Evolutionary conservation across 2,888 invertebrate genomes (phyloP), one percentile per base, ranked within the genome.

Genomic region (Dryococelus australis): DNA sequence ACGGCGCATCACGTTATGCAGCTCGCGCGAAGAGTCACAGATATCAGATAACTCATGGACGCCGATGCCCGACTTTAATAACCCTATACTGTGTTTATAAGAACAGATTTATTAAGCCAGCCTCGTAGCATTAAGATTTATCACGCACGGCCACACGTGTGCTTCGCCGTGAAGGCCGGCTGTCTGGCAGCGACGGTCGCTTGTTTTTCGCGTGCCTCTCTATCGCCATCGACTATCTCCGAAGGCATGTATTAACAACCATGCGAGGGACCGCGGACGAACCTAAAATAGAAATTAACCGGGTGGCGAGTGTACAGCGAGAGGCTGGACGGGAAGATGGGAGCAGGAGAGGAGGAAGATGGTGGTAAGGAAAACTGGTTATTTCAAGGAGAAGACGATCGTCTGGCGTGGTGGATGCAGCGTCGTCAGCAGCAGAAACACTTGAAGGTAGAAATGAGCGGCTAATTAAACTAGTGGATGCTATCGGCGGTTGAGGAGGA

Each of bases 221-320:
- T 65, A 65, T 65, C 65, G n/a, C 65, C n/a, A n/a, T n/a, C 65
- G 65, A 65, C 65, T 20, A 65, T 65, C 65, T 65, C 65, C 65
- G 65, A 65, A 65, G 65, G 65, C 65, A 65, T n/a, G 65, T 65
- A 65, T 65, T 65, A 65, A 65, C 65, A 65, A 65, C 65, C 65
- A n/a, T 65, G 13, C 65, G 65, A 65, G 65, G 65, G 65, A 65
- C 65, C 65, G n/a, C 65, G 65, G 65, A 65, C 65, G 24, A n/a
- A 65, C 65, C 65, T 8, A 65, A 65, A 65, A 65, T 65, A 65
- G 65, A 65, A 65, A 65, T 65, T 65, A 65, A 65, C 65, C 65
- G 65, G 8, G 65, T 65, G 65, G 24, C n/a, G 65, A 65, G 65
- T 65, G 65, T 65, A 65, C 65, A 20, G 65, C 65, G n/a, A 65